These are phyloP conservation scores for Notoglanidium macrostoma DNA, from an alignment of 2,797 vertebrate species.

Conservation along the genomic window DNA sequence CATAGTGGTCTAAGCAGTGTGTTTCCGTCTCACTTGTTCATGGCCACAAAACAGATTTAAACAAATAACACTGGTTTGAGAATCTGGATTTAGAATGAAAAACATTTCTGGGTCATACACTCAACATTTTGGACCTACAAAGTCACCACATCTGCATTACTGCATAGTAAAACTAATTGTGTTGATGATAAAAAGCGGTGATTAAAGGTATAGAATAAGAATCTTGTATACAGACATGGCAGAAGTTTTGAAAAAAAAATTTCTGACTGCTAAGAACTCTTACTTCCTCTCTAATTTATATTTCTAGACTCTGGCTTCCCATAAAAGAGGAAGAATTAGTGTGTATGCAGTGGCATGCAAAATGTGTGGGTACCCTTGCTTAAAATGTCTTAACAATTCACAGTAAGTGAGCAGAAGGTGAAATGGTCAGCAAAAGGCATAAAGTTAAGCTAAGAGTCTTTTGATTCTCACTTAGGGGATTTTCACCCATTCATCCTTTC, in stretches of 20 bases:
- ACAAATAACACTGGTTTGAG: not conserved
- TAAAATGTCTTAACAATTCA: too few relatives aligned
- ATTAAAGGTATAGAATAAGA: not conserved
- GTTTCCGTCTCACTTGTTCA: not conserved
- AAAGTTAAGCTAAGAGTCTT: not conserved
- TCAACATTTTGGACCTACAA: not conserved
- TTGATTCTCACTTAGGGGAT: not conserved
- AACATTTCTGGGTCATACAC: not conserved
- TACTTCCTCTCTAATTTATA: not conserved
- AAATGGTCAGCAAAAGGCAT: too few relatives aligned
- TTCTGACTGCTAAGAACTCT: not conserved
- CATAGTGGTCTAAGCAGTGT: not conserved
- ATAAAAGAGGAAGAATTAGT: too few relatives aligned
- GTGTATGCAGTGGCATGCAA: too few relatives aligned
- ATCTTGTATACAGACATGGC: not conserved
- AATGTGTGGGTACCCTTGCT: too few relatives aligned
- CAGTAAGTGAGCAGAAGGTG: too few relatives aligned
- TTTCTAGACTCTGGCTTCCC: not conserved
- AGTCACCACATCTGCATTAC: not conserved
- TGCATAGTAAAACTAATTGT: not conserved
- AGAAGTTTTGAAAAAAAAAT: constrained; percentile 16
- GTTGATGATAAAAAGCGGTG: not conserved
- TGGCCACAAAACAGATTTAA: not conserved
- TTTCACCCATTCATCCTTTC: not conserved
- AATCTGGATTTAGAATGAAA: not conserved